Base-by-base conservation (phyloP, 2,797 vertebrate species). In the Sebastes vulpes region DNA sequence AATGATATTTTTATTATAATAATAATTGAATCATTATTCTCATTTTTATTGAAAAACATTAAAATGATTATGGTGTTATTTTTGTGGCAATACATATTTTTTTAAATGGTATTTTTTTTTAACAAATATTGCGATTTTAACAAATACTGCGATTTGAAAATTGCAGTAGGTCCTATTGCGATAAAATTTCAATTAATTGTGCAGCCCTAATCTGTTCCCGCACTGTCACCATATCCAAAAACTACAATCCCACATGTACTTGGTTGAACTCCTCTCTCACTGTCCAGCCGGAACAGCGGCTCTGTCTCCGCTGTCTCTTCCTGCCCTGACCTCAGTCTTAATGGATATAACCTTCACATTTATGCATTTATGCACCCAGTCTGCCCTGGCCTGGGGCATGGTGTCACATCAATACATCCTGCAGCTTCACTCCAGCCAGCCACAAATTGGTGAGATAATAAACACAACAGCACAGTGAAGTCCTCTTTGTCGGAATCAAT, bases 331-430 rank as follows among this genome's bases (percentile, higher is more conserved):
- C 89, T 84, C 81, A 66, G 75, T 82, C 63, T 83, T 84, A 91
- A 92, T 91, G 79, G 88, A 83, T 71, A 50, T 35, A 77, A 85
- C 82, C 84, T 80, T 81, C 84, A 85, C 42, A 79, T 89, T 85
- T 89, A 23, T 86, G 61, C 90, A 81, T 92, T 81, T 76, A 87
- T 79, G 79, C 84, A 82, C 85, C 84, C 86, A 82, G 83, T 86
- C 82, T 54, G 74, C 83, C 77, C 81, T 26, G 38, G 85, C 91
- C 91, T 50, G 80, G 75, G 81, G 93, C 87, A 73, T 67, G 9
- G 75, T 91, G 92, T 88, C 87, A 89, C 90, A 85, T 91, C 89
- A 84, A 93, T 90, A 87, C 74, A 70, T 82, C 75, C 90, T 69
- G 76, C 79, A 86, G 80, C 84, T 71, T 70, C 79, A 70, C 84